Evolutionary conservation across 2,113 vertebrate genomes (phyloP).

Genomic region (Gasterosteus aculeatus): DNA sequence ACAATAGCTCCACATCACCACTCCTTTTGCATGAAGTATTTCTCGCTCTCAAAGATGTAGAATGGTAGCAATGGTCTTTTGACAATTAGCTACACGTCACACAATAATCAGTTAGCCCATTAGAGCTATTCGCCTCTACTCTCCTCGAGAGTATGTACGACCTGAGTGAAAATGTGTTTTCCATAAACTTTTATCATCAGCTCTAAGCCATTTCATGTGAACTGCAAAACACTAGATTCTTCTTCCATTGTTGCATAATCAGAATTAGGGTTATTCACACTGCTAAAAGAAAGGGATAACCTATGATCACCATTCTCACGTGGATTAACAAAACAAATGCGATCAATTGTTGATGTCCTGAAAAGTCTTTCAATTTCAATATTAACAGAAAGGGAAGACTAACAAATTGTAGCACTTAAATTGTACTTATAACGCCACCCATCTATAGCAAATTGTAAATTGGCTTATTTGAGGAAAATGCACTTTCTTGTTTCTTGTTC

Average conservation of each 20-base stretch:
- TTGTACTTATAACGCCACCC: too few relatives aligned
- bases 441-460: too few relatives aligned
- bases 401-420: too few relatives aligned
- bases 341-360: background rate
- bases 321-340: background rate
- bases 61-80: constrained; percentile 25
- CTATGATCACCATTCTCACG: background rate
- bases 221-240: background rate
- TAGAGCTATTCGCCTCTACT: constrained; percentile 12
- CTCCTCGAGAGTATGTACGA: background rate
- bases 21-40: constrained; percentile 67
- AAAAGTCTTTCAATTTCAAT: background rate
- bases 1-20: constrained; percentile 46
- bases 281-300: background rate
- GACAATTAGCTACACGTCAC: constrained; percentile 35
- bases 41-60: constrained; percentile 37
- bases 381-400: background rate
- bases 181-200: background rate
- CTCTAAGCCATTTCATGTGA: background rate
- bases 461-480: too few relatives aligned
- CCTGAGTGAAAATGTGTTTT: background rate
- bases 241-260: background rate
- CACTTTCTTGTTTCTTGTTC: too few relatives aligned
- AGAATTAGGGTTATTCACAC: background rate
- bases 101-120: constrained; percentile 26